These are phyloP conservation scores for Dryocosmus kuriphilus DNA, from an alignment of 2,888 invertebrate species.

Conservation along the genomic window DNA sequence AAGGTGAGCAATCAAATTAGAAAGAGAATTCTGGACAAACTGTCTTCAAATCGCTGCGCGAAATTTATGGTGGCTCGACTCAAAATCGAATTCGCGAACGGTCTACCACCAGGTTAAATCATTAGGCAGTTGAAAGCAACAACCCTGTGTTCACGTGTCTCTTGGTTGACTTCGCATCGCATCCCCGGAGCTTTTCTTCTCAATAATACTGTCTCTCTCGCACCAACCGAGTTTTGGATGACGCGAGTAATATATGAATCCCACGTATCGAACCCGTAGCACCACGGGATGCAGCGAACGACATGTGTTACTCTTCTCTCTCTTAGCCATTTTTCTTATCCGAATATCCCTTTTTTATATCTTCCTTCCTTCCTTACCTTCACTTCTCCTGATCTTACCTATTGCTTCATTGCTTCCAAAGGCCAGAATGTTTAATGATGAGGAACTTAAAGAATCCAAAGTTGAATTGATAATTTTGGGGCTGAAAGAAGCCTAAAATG, in stretches of 20 bases:
- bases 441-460: too few species aligned
- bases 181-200: slow-evolving; percentile 60
- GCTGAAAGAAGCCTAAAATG: too few species aligned
- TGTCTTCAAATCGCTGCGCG: slow-evolving; percentile 40
- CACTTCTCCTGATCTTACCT: slow-evolving; percentile 48
- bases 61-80: slow-evolving; percentile 63
- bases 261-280: slow-evolving; percentile 74
- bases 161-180: slow-evolving; percentile 68
- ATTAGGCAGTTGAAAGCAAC: slow-evolving; percentile 73
- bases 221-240: slow-evolving; percentile 62
- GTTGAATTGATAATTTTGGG: too few species aligned
- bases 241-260: slow-evolving; percentile 75
- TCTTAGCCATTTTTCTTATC: slow-evolving; percentile 60
- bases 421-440: neutral
- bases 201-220: slow-evolving; percentile 50
- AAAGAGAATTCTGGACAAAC: neutral
- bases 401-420: slow-evolving; percentile 41
- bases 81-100: slow-evolving; percentile 65
- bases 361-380: slow-evolving; percentile 49
- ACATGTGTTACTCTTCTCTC: slow-evolving; percentile 75
- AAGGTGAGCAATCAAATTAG: neutral
- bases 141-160: slow-evolving; percentile 75
- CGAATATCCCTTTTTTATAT: slow-evolving; percentile 51
- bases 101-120: slow-evolving; percentile 68
- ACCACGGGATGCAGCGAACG: slow-evolving; percentile 75